Conservation (phyloP, 2,113 vertebrate genomes). For the Macrotus californicus region DNA sequence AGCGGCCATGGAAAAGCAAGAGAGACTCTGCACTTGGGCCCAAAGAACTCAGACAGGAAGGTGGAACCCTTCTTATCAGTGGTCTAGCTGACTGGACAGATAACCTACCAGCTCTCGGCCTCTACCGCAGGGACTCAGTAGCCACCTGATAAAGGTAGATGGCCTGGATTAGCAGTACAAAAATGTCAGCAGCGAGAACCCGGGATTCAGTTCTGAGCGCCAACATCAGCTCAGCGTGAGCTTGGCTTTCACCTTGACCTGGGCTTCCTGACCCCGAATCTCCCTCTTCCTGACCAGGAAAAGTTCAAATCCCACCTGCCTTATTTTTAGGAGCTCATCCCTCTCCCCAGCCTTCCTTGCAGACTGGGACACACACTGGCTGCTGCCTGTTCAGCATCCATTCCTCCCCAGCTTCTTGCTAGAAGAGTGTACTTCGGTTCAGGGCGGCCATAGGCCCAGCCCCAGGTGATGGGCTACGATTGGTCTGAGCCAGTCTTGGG, state of each 20-base stretch:
- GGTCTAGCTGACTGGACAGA: too few relatives aligned
- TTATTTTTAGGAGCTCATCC: not conserved
- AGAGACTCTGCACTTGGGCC: fast-evolving
- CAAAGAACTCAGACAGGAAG: fast-evolving
- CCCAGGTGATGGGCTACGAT: fast-evolving
- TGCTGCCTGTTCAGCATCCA: fast-evolving
- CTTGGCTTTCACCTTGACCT: not conserved
- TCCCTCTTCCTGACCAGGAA: not conserved
- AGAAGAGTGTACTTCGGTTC: not conserved
- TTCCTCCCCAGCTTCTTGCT: not conserved
- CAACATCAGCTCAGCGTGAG: fast-evolving
- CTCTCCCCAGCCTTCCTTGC: not conserved
- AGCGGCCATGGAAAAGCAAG: not conserved
- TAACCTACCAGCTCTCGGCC: too few relatives aligned
- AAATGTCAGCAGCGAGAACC: too few relatives aligned
- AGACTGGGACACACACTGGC: fast-evolving
- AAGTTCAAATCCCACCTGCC: not conserved
- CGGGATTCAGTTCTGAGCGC: not conserved
- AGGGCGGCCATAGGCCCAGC: not conserved
- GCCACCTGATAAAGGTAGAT: fast-evolving
- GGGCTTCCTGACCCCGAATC: not conserved
- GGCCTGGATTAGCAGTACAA: fast-evolving
- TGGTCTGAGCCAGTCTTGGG: not conserved
- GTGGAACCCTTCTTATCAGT: fast-evolving
- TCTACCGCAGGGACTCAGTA: not conserved